Conservation (phyloP, 2,888 invertebrate genomes). For the Eilema depressum region DNA sequence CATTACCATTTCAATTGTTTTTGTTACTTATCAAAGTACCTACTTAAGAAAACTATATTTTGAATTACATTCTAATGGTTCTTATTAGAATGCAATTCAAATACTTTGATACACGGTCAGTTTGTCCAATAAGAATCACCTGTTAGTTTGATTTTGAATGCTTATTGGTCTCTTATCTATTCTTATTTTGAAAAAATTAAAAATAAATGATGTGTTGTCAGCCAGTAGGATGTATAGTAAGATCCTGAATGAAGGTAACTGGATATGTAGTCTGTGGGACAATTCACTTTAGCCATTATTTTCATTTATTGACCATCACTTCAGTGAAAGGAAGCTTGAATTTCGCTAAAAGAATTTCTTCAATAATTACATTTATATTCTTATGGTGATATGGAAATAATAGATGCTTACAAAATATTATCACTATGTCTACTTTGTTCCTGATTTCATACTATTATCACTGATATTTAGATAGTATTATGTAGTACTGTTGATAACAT, state of each 20-base stretch:
- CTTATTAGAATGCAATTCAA: no score
- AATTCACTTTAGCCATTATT: conserved; percentile 58
- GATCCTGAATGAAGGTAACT: neutral
- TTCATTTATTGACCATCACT: conserved; percentile 64
- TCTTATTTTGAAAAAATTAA: neutral
- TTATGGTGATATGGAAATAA: neutral
- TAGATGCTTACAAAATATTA: conserved; percentile 7
- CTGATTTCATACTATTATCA: conserved; percentile 16
- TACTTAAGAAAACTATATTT: neutral
- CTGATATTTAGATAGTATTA: conserved; percentile 12
- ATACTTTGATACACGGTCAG: no score
- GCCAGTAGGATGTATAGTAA: neutral
- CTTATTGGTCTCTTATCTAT: neutral
- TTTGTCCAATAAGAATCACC: neutral
- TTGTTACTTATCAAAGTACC: neutral
- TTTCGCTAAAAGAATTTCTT: conserved; percentile 28
- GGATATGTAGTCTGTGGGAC: conserved; percentile 19
- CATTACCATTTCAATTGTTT: neutral
- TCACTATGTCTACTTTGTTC: conserved; percentile 9
- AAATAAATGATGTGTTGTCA: neutral
- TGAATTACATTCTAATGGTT: neutral
- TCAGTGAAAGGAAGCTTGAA: conserved; percentile 58
- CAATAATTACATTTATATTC: neutral
- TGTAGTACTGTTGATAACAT: conserved; percentile 13
- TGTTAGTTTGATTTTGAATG: neutral